These are phyloP conservation scores for Plusia festucae DNA, from an alignment of 2,888 invertebrate species.

Conservation along the genomic window DNA sequence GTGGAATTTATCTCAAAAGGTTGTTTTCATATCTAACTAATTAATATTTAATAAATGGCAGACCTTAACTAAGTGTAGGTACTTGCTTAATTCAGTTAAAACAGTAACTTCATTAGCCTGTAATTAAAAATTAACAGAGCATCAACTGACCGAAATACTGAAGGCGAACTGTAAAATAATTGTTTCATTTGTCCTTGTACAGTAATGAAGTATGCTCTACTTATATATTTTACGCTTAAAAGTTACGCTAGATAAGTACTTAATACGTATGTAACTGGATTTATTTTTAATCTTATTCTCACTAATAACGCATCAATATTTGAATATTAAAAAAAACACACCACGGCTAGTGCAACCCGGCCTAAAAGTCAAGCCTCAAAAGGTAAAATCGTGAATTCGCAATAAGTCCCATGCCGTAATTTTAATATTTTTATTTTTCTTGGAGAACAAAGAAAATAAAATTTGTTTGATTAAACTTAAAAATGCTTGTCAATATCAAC, in stretches of 20 bases:
- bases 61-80: neutral
- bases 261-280: neutral
- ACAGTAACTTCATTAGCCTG: conserved; percentile 33
- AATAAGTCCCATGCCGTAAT: neutral
- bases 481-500: no score
- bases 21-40: no score
- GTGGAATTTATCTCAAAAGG: neutral
- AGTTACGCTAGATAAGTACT: neutral
- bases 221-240: neutral
- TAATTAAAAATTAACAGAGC: conserved; percentile 69
- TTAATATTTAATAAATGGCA: neutral
- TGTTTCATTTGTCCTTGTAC: conserved; percentile 29
- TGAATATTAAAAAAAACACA: no score
- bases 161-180: conserved; percentile 67
- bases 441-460: no score
- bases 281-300: no score
- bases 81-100: conserved; percentile 13
- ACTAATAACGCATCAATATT: no score
- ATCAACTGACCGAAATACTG: conserved; percentile 59
- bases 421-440: neutral
- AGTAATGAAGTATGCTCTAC: conserved; percentile 6
- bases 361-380: no score
- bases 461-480: no score
- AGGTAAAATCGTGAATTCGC: no score
- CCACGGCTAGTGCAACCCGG: no score